A percentile compares a stretch with the other conserved stretches of the same genome.
These are phyloP conservation scores for Sphaeramia orbicularis DNA, from an alignment of 2,797 vertebrate species.

Conservation along the genomic window DNA sequence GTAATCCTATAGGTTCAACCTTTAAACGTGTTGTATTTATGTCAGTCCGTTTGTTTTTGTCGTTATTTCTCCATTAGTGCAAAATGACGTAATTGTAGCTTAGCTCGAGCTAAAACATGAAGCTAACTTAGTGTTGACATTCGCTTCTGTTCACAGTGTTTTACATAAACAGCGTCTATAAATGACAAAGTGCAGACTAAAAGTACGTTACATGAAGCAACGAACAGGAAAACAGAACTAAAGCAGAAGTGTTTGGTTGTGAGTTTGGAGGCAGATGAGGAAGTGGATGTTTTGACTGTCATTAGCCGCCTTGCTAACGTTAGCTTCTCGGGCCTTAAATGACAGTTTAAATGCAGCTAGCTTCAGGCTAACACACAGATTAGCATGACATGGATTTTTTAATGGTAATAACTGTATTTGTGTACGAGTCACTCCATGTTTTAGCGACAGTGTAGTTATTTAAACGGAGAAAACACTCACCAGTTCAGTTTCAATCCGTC, in stretches of 20 bases:
- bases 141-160: neutral
- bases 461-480: slow-evolving; percentile 66
- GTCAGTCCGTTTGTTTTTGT: too few species aligned
- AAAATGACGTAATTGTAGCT: slow-evolving; percentile 34
- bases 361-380: neutral
- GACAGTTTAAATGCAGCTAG: neutral
- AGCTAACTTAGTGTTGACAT: slow-evolving; percentile 2
- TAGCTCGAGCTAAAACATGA: slow-evolving; percentile 9
- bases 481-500: slow-evolving; percentile 52
- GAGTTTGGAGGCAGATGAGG: slow-evolving; percentile 10
- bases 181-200: neutral
- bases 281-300: slow-evolving; percentile 45
- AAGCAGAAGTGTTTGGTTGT: neutral
- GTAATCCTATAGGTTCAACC: too few species aligned
- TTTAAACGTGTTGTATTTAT: too few species aligned
- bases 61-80: neutral
- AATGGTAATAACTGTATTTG: fast-evolving
- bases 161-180: neutral
- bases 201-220: neutral
- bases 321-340: slow-evolving; percentile 51
- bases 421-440: fast-evolving
- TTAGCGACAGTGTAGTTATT: fast-evolving
- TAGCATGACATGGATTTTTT: fast-evolving
- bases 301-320: slow-evolving; percentile 63
- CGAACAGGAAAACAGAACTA: neutral